Conservation (phyloP, 2,113 vertebrate species). For the Origma solitaria region DNA sequence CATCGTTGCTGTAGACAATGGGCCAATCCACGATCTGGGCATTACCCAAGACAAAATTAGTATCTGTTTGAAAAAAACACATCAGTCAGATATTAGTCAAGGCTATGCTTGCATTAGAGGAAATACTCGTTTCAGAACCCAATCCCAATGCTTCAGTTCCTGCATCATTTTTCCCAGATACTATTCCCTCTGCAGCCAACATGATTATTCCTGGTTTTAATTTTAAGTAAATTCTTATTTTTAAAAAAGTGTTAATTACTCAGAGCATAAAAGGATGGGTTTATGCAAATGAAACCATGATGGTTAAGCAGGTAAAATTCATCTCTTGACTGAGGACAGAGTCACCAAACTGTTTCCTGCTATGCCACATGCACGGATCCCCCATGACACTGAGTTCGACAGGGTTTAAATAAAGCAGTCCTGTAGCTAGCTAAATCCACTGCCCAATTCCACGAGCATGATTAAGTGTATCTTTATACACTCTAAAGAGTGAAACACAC, state of each 20-base stretch:
- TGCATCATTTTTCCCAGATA: background rate
- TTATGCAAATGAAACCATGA: background rate
- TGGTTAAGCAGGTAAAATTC: background rate
- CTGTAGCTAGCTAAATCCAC: background rate
- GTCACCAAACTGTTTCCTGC: background rate
- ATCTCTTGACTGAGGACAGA: background rate
- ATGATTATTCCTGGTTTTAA: background rate
- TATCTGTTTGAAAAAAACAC: slow-evolving; percentile 81
- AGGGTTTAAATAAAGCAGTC: slow-evolving; percentile 2
- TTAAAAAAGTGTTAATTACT: background rate
- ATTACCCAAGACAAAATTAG: slow-evolving; percentile 96
- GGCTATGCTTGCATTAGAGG: background rate
- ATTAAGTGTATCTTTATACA: slow-evolving; percentile 1
- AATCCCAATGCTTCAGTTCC: background rate
- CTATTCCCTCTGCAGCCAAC: background rate
- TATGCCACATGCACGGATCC: background rate
- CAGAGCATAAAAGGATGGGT: background rate
- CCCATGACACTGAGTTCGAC: background rate
- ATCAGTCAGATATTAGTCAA: slow-evolving; percentile 13
- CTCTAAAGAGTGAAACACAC: background rate
- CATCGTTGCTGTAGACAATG: slow-evolving; percentile 97
- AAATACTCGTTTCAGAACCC: background rate
- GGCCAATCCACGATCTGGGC: slow-evolving; percentile 99
- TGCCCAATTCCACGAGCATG: background rate
- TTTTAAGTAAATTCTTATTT: background rate